Conservation (phyloP, 2,888 invertebrate species). For the Lysandra bellargus region DNA sequence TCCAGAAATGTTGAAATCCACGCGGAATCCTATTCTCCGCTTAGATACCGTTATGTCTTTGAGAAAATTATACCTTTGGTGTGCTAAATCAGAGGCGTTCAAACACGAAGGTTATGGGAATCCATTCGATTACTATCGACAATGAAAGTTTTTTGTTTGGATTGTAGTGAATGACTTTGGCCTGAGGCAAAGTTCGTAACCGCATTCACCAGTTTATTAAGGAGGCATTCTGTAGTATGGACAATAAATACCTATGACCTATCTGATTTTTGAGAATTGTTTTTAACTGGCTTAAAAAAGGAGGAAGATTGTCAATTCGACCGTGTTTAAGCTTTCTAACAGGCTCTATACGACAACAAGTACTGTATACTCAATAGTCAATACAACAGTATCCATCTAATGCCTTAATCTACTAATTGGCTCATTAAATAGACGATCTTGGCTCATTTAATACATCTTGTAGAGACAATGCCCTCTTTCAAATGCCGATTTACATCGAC, state of each 20-base stretch:
- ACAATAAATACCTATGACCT: neutral
- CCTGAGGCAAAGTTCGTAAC: neutral
- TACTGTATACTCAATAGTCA: too few species aligned
- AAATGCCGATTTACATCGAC: neutral
- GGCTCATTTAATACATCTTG: too few species aligned
- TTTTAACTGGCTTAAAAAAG: too few species aligned
- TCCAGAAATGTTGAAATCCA: too few species aligned
- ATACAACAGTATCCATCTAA: too few species aligned
- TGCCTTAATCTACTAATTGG: too few species aligned
- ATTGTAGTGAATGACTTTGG: neutral
- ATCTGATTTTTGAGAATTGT: too few species aligned
- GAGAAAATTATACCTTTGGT: constrained; percentile 1
- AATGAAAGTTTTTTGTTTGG: constrained; percentile 7
- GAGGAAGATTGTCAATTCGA: too few species aligned
- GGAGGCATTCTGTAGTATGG: neutral
- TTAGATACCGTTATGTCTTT: neutral
- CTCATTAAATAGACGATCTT: too few species aligned
- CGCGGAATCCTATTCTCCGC: neutral
- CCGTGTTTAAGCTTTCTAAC: too few species aligned
- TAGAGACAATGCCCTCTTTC: too few species aligned
- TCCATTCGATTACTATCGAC: constrained; percentile 1
- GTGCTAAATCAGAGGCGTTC: constrained; percentile 4
- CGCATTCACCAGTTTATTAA: neutral
- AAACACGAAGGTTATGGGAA: constrained; percentile 8
- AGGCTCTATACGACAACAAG: too few species aligned